Base-by-base conservation (phyloP, 1,140 invertebrate genomes). In the Melitaea cinxia region DNA sequence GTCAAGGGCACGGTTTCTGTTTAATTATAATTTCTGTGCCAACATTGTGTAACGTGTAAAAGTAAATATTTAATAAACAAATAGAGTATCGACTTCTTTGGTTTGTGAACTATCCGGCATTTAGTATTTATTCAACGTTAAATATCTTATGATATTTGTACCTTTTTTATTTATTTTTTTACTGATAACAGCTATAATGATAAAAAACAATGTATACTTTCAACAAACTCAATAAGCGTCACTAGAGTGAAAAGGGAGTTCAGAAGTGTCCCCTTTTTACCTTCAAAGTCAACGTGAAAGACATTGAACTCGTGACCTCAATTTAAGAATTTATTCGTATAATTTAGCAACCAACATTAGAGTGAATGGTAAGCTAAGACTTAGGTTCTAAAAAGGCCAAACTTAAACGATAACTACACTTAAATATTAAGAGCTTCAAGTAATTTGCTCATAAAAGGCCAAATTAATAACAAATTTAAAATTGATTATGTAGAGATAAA, bases 291-390 rank as follows among this genome's bases (percentile, higher is more conserved):
- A 39, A 15, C 19, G 53, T 23, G 37, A 55, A 55, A 55, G 49
- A 63, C 60, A 52, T 55, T 63, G 60, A 63, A 63, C 52, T 55
- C 30, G 33, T 65, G 45, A 58, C 62, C 54, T 57, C 62, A 52
- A 65, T 65, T 28, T 42, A 21, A 42, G 33, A 53, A 65, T 52
- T 65, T 23, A 54, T 42, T 23, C 39, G 50, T 55, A 55, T 55
- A 55, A 55, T 62, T 62, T 62, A 55, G 60, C 60, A 62, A 62
- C 60, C 17, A 49, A 33, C 60, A 62, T 62, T 62, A 63, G 60
- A 63, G 60, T 55, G 60, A 63, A 55, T 17, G 60, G 60, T 26
- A 10, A 50, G 60, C 35, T 35, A 45, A 30, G 24, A 23, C 26
- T 35, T 28, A 52, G 50, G 10, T 47, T 55, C 37, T 33, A 26